Conservation (phyloP, 30 jellyfish, hydroid and myxozoan genomes). For the Chrysaora quinquecirrha region DNA sequence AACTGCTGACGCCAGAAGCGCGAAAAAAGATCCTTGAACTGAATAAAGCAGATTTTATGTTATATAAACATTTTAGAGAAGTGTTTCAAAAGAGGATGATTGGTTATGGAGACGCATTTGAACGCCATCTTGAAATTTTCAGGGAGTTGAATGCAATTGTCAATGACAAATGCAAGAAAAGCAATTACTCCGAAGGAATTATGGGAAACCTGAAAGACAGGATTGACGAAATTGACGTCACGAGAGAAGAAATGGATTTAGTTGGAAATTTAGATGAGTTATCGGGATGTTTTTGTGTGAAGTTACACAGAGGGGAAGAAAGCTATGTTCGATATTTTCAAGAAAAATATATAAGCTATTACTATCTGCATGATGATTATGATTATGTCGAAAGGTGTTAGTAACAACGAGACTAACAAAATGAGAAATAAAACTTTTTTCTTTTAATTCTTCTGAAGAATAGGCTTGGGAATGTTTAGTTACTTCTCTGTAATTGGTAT, state of each 20-base stretch:
- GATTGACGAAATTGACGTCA: conserved; percentile 20
- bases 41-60: conserved; percentile 52
- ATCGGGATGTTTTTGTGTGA: conserved; percentile 70
- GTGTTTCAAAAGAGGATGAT: conserved; percentile 22
- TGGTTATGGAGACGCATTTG: conserved; percentile 38
- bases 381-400: not conserved
- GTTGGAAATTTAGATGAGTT: conserved; percentile 24
- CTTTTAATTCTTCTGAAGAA: no score
- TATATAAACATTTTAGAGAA: conserved; percentile 60
- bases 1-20: conserved; percentile 48
- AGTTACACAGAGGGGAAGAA: conserved; percentile 59
- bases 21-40: conserved; percentile 26
- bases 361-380: conserved; percentile 29
- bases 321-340: conserved; percentile 54
- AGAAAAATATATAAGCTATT: conserved; percentile 56
- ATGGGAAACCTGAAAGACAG: not conserved
- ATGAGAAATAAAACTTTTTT: no score
- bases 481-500: no score
- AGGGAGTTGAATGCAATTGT: conserved; percentile 38
- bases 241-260: not conserved
- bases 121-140: conserved; percentile 59
- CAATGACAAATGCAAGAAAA: conserved; percentile 20
- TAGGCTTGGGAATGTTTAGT: no score
- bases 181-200: not conserved
- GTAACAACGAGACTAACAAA: not conserved